phyloP scores from a whole-genome alignment of 2,888 invertebrate genomes.

The Pherbina coryleti region DNA sequence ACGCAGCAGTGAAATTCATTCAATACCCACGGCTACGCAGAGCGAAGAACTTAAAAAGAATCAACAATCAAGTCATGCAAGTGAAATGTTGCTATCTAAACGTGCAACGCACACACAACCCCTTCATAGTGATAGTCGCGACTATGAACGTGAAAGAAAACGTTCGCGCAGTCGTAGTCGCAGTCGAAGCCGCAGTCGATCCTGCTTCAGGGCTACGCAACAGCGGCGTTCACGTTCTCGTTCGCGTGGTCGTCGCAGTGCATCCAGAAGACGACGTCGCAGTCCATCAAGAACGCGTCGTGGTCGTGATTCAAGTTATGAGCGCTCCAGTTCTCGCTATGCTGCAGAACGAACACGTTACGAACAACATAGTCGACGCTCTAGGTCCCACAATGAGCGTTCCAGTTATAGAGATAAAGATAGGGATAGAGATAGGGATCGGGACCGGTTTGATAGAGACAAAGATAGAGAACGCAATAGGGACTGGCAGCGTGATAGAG shows the following conservation, averaged over 20 bases:
- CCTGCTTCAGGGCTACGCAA: constrained; percentile 48
- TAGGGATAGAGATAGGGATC: constrained; percentile 43
- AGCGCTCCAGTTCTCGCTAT: constrained; percentile 46
- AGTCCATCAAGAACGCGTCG: constrained; percentile 52
- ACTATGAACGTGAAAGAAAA: neutral
- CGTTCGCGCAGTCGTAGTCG: constrained; percentile 24
- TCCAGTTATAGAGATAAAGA: constrained; percentile 35
- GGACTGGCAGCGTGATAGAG: constrained; percentile 37
- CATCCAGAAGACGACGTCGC: constrained; percentile 58
- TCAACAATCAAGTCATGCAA: neutral
- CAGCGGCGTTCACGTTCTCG: constrained; percentile 53
- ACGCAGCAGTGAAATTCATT: constrained; percentile 46
- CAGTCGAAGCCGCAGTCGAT: constrained; percentile 51
- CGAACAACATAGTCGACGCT: constrained; percentile 52
- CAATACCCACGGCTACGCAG: neutral
- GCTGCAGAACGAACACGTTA: constrained; percentile 54
- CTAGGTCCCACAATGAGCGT: constrained; percentile 45
- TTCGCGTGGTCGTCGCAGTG: constrained; percentile 63
- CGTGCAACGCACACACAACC: constrained; percentile 32
- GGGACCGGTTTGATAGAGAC: constrained; percentile 49
- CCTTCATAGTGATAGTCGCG: constrained; percentile 50
- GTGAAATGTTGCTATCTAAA: neutral
- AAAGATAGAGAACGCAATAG: constrained; percentile 45
- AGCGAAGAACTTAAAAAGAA: constrained; percentile 45
- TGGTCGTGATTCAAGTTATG: constrained; percentile 54